Evolutionary conservation across 2,888 invertebrate genomes (phyloP).

Genomic region (Aelia acuminata): DNA sequence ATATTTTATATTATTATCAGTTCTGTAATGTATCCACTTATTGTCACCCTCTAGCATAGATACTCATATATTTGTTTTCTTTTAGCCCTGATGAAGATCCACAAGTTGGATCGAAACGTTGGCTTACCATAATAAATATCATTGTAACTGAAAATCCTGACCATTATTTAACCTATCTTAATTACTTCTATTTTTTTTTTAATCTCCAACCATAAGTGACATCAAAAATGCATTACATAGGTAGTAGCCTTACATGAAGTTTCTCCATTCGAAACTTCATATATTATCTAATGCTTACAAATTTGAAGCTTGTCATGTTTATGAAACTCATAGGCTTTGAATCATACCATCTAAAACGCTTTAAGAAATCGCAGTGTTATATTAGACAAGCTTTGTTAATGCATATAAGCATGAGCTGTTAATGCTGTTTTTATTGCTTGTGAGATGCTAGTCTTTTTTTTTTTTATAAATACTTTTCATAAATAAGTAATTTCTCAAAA

Average conservation of each 20-base stretch:
- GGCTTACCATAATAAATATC: no score
- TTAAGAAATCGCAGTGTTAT: not conserved
- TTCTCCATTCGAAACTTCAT: not conserved
- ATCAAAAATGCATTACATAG: not conserved
- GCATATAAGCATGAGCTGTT: not conserved
- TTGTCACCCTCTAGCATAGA: no score
- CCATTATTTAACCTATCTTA: no score
- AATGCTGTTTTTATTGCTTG: not conserved
- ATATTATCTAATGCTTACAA: not conserved
- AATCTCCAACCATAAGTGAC: no score
- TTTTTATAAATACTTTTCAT: not conserved
- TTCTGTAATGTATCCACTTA: no score
- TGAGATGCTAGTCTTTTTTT: not conserved
- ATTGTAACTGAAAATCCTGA: no score
- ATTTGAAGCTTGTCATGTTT: not conserved
- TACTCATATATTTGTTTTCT: no score
- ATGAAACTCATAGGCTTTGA: not conserved
- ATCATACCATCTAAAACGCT: not conserved
- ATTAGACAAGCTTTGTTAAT: not conserved
- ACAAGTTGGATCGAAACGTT: no score
- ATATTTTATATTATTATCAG: no score
- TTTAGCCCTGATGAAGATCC: no score
- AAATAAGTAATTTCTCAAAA: not conserved
- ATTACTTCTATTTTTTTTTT: no score
- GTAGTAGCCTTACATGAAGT: not conserved